These are phyloP conservation scores for Yasuhikotakia modesta DNA, from an alignment of 2,797 vertebrate genomes.

Conservation along the genomic window DNA sequence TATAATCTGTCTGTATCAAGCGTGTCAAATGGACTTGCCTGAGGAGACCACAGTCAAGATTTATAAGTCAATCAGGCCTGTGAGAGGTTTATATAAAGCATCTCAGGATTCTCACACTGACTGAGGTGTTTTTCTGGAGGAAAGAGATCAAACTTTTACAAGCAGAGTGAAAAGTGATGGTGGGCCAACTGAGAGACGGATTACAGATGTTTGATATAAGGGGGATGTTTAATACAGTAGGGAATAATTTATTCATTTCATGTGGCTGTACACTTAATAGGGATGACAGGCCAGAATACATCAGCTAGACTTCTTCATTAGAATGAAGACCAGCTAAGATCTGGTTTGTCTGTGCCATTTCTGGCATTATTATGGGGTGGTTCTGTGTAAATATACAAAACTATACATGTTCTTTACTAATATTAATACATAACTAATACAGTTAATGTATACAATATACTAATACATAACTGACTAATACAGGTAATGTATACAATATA, in stretches of 20 bases:
- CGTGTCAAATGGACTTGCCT: neutral
- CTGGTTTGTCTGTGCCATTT: neutral
- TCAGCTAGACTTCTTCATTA: constrained; percentile 20
- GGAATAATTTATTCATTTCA: constrained; percentile 26
- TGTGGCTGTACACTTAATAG: constrained; percentile 34
- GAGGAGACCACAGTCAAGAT: constrained; percentile 10
- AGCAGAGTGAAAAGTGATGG: constrained; percentile 57
- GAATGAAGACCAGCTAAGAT: neutral
- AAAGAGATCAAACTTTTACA: constrained; percentile 61
- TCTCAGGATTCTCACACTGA: constrained; percentile 36
- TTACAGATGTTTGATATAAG: constrained; percentile 57
- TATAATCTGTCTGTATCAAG: neutral
- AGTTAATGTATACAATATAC: too few relatives aligned
- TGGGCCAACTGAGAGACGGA: constrained; percentile 52
- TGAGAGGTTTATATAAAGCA: constrained; percentile 33
- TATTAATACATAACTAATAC: too few relatives aligned
- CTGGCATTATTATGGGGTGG: neutral
- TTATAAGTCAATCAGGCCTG: constrained; percentile 25
- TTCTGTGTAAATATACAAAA: neutral
- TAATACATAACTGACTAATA: too few relatives aligned
- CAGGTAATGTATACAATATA: too few relatives aligned
- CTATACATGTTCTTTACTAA: neutral
- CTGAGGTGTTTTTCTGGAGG: constrained; percentile 31
- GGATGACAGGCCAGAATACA: constrained; percentile 13
- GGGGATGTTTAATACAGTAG: constrained; percentile 14